These are phyloP conservation scores for Eurytoma adleriae DNA, from an alignment of 2,888 invertebrate species.

Conservation along the genomic window DNA sequence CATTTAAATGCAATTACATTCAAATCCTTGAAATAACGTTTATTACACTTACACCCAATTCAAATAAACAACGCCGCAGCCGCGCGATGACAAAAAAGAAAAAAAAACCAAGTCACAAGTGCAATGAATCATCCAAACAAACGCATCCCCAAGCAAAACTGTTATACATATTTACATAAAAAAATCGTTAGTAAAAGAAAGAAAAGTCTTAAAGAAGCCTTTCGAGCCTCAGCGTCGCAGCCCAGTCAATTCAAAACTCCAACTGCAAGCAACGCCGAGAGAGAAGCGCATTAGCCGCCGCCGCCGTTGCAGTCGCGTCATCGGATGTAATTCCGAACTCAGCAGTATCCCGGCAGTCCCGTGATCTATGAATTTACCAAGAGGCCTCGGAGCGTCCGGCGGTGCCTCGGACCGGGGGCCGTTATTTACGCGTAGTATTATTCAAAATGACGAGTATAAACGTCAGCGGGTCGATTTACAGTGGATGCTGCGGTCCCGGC, in stretches of 20 bases:
- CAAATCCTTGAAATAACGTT: no score
- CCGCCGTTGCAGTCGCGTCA: background rate
- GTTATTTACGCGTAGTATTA: conserved; percentile 73
- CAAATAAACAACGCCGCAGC: no score
- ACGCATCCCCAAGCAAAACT: no score
- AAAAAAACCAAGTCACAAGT: no score
- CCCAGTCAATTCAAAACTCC: background rate
- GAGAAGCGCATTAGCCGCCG: background rate
- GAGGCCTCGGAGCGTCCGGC: conserved; percentile 7
- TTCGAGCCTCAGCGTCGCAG: background rate
- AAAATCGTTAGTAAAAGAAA: no score
- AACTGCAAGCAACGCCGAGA: background rate
- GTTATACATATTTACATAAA: no score
- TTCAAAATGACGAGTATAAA: conserved; percentile 73
- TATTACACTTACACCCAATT: no score
- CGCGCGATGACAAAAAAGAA: no score
- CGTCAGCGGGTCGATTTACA: conserved; percentile 70
- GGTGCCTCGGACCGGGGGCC: conserved; percentile 52
- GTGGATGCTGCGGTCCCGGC: conserved; percentile 60
- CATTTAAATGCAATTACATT: no score
- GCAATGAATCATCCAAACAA: no score
- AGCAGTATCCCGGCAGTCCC: background rate
- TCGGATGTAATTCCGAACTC: background rate
- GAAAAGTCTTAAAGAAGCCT: no score
- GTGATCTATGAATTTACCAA: conserved; percentile 39